Evolutionary conservation across 2,113 vertebrate genomes (phyloP), one percentile per base, ranked within the genome.

Genomic region (Serinus canaria): DNA sequence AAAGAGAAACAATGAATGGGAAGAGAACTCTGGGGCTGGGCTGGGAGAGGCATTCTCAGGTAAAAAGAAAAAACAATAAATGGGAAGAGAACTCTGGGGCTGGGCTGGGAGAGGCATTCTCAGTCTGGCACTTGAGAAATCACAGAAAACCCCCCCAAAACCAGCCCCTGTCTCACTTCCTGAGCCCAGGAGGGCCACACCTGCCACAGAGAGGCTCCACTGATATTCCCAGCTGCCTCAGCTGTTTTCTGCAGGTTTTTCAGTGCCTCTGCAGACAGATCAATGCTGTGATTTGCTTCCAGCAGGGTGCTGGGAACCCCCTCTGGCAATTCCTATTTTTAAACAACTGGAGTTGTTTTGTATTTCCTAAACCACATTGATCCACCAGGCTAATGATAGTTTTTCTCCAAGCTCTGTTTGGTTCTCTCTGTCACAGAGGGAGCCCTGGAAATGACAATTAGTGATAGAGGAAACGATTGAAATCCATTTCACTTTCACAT

Each of bases 251-350:
- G 87, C 80, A 95, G 87, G 88, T 88, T 95, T 91, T 97, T 96
- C 83, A 90, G 92, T 96, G 97, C 85, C 25, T 27, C 69, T 30
- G 89, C 90, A 93, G 95, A 94, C 74, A 46, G 41, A 97, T 98
- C 97, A 95, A 97, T 98, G 93, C 64, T 64, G 56, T 94, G 95
- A 96, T 97, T 94, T 97, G 94, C 91, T 94, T 94, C 94, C 96
- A 92, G 90, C 83, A 11, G 95, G 95, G 85, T 85, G 46, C 81
- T 92, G 62, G 94, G 93, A 83, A 95, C 95, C 92, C 97, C 97
- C 94, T 97, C 96, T 96, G 96, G 95, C 95, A 94, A 50, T 95
- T 97, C 90, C 94, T 96, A 96, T 97, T 98, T 97, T 98, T 98
- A 97, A 97, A 96, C 96, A 96, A 80, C 88, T 92, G 10, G 92